Conservation (phyloP, 2,113 vertebrate genomes). For the Micromys minutus region DNA sequence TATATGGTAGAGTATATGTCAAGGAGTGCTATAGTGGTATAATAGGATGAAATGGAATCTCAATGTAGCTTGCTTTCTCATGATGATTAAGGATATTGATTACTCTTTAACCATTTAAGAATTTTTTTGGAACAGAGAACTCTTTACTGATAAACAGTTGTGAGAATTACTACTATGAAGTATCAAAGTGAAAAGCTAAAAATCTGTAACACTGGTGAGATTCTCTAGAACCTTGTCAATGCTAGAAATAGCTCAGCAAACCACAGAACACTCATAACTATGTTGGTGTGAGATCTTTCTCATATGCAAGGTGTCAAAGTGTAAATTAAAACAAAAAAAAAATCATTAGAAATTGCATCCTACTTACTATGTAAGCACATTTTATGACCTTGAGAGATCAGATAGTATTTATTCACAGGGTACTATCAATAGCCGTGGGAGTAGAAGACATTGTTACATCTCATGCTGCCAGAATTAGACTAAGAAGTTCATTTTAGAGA, state of each 20-base stretch:
- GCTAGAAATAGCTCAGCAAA: not conserved
- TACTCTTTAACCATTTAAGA: not conserved
- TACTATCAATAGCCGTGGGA: not conserved
- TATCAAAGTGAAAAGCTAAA: slow-evolving; percentile 4
- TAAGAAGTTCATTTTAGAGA: not conserved
- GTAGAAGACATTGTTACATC: not conserved
- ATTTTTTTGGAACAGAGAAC: not conserved
- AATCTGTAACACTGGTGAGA: not conserved
- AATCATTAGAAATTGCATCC: not conserved
- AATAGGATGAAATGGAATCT: not conserved
- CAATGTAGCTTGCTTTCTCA: not conserved
- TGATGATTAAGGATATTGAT: not conserved
- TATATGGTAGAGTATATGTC: too few relatives aligned
- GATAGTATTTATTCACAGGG: not conserved
- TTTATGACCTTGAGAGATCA: not conserved
- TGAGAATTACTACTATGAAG: slow-evolving; percentile 43
- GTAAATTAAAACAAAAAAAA: not conserved
- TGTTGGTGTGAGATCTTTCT: not conserved
- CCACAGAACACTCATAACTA: not conserved
- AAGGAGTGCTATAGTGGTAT: too few relatives aligned
- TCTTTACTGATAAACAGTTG: not conserved
- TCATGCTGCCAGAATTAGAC: not conserved
- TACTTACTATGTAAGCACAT: not conserved
- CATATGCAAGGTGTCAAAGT: not conserved
- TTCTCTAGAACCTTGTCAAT: not conserved